phyloP scores from a whole-genome alignment of 2,113 vertebrate species.

The Propithecus coquereli region DNA sequence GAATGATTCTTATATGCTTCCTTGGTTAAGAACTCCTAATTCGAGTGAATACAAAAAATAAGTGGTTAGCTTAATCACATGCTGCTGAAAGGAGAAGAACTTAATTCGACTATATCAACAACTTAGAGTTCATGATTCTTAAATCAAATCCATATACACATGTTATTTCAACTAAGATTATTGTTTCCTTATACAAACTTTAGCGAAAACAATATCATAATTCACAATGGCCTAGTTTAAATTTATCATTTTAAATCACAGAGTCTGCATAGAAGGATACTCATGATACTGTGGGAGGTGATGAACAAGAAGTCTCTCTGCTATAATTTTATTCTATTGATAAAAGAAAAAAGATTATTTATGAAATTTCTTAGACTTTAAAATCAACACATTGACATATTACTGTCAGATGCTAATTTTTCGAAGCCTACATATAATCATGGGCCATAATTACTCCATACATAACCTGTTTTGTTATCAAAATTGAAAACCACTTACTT shows the following conservation, averaged over 20 bases:
- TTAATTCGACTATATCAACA: neutral
- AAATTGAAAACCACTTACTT: slow-evolving; percentile 85
- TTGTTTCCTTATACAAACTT: neutral
- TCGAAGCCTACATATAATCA: neutral
- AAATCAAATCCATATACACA: neutral
- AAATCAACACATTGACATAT: neutral
- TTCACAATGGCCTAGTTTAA: neutral
- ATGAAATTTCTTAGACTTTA: slow-evolving; percentile 21
- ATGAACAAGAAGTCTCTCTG: neutral
- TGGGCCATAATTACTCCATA: neutral
- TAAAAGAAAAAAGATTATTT: slow-evolving; percentile 15
- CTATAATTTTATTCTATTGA: slow-evolving; percentile 18
- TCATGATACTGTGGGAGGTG: neutral
- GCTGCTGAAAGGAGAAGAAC: neutral
- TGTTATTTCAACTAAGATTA: neutral
- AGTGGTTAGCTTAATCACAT: neutral
- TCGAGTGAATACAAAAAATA: neutral
- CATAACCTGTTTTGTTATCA: slow-evolving; percentile 57
- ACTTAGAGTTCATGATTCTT: neutral
- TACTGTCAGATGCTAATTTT: slow-evolving; percentile 18
- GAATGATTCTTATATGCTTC: neutral
- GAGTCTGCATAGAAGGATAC: neutral
- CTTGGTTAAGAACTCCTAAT: neutral
- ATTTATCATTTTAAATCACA: neutral
- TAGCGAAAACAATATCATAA: neutral